Evolutionary conservation across 2,113 vertebrate species (phyloP).

Genomic region (Tragulus kanchil): DNA sequence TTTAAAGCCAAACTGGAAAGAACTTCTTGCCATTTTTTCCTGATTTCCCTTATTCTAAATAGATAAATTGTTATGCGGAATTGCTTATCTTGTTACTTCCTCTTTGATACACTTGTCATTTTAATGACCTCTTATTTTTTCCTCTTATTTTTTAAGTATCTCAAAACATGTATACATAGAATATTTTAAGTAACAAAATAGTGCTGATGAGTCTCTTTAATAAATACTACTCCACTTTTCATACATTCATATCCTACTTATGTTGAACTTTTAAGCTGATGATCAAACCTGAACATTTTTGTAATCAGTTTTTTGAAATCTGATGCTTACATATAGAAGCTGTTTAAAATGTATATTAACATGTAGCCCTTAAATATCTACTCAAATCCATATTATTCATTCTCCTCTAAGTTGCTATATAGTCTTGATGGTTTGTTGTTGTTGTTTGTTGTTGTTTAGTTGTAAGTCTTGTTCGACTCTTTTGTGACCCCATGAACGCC

Average conservation of each 20-base stretch:
- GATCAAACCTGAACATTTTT: neutral
- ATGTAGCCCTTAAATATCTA: neutral
- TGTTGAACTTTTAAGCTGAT: neutral
- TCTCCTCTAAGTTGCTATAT: neutral
- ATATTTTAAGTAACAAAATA: constrained; percentile 34
- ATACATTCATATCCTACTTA: neutral
- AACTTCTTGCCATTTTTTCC: neutral
- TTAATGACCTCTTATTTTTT: too few species aligned
- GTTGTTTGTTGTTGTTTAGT: neutral
- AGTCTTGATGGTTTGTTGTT: neutral
- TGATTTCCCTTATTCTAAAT: constrained; percentile 33
- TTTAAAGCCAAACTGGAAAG: neutral
- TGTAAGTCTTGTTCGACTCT: neutral
- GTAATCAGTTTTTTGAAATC: constrained; percentile 13
- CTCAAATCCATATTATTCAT: neutral
- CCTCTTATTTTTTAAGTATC: constrained; percentile 18
- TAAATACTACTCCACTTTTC: neutral
- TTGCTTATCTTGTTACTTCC: neutral
- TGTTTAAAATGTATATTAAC: neutral
- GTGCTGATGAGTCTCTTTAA: neutral
- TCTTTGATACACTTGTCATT: neutral
- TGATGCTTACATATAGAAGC: neutral
- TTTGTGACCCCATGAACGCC: neutral
- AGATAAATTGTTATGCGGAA: neutral
- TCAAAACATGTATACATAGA: neutral